Base-by-base conservation (phyloP, 2,113 vertebrate species). In the Canis aureus region DNA sequence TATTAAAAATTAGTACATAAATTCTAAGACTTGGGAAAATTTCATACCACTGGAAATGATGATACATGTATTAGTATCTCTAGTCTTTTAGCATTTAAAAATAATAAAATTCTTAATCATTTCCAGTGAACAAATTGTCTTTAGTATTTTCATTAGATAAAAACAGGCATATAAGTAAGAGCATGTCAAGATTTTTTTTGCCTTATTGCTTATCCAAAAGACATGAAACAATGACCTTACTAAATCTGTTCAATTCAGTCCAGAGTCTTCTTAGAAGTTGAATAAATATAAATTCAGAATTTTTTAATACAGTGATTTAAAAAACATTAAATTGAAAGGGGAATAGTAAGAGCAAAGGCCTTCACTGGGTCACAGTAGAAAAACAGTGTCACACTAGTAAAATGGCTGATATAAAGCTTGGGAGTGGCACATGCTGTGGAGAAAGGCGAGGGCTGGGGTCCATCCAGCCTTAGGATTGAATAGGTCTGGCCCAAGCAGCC, bases 361-460 rank as follows among this genome's bases (percentile, higher is more conserved):
- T 27, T 9, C 4, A 35, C 0, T 17, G 4, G 4, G 8, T 73
- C n/a, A 53, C 3, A 12, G 32, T 43, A 35, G 51, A 69, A 53
- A 32, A 69, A 12, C 2, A 62, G 57, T 51, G 20, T 38, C 19
- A 83, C 15, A 15, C 20, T 25, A 49, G 38, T 69, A 27, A n/a
- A 67, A 8, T 6, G 38, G 12, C 12, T 0, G 1, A 20, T 11
- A 17, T 0, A 57, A 57, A 74, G 60, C 19, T 35, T 69, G 27
- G 4, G 8, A 71, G 2, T 17, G 59, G 9, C 2, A 1, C 0
- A 4, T 1, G 16, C 13, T 0, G 8, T 19, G 11, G 38, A 27
- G 53, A 78, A 49, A 49, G 51, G 27, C 20, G 20, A 60, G 8
- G 8, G 12, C 32, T 88, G 6, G 55, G 23, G 9, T 9, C 19